Evolutionary conservation across 2,113 vertebrate species (phyloP), one percentile per base, ranked within the genome.

Genomic region (Porphyrio hochstetteri): DNA sequence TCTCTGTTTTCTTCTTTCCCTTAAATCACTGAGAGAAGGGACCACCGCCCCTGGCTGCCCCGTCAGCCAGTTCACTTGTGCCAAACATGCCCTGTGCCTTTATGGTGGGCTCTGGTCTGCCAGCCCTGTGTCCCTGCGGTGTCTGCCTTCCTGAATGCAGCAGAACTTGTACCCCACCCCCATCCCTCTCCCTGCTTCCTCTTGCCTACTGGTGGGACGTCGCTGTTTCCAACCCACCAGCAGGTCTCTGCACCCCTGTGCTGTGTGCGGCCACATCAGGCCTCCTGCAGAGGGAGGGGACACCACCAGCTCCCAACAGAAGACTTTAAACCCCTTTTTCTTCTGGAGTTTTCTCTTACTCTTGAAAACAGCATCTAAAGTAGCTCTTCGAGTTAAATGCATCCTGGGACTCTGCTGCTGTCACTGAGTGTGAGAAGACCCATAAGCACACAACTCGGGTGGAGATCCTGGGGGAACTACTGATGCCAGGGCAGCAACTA

Each of bases 1-100:
- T 50, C 9, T 40, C 40, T 40, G 12, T 75, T 72, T 65, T 38
- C 2, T 0, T 63, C n/a, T 75, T 81, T 35, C 77, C 10, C 11
- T 38, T 59, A 46, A 61, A 38, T 46, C 44, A 23, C 1, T 24
- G 69, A 68, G 59, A 71, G 31, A 65, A 64, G 11, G 38, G 80
- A 75, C 64, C 92, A 69, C n/a, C 56, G 92, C 44, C 35, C 21
- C 71, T 31, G 28, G 48, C 77, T 94, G 78, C 29, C 18, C 1
- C 0, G 0, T 31, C 72, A 84, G 84, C 75, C 36, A 13, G n/a
- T 25, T 44, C 3, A 1, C 56, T 68, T 40, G 87, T 96, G 89
- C 92, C 94, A 94, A 92, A 86, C 48, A 52, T 20, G 10, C 6
- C 9, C 36, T 29, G 74, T 96, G 97, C 93, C 95, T 96, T 95